Percentiles rank a stretch among this genome's conserved stretches.
phyloP scores from a whole-genome alignment of 2,797 vertebrate species.

The Coendou prehensilis region DNA sequence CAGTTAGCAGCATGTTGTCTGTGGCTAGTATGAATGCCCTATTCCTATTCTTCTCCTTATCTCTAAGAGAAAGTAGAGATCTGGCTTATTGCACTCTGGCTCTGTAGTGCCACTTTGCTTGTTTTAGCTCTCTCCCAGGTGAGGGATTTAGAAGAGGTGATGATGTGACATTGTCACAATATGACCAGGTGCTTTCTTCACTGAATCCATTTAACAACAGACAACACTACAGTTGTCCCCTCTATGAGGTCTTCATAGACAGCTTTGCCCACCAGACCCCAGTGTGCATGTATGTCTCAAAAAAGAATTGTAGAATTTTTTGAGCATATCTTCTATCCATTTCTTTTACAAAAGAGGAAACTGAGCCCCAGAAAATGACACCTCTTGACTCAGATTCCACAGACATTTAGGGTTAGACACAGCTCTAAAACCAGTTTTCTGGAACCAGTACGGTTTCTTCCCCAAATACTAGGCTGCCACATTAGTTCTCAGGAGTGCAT shows the following conservation, averaged over 20 bases:
- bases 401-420: neutral
- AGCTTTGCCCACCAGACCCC: neutral
- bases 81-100: neutral
- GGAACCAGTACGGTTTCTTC: neutral
- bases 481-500: constrained; percentile 43
- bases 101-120: neutral
- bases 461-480: neutral
- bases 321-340: neutral
- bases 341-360: constrained; percentile 13
- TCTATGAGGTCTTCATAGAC: neutral
- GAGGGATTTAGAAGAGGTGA: constrained; percentile 9
- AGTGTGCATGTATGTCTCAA: neutral
- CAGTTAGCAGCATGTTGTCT: neutral
- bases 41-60: neutral
- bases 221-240: neutral
- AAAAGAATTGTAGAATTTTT: constrained; percentile 23
- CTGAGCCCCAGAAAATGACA: neutral
- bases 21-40: neutral
- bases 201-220: neutral
- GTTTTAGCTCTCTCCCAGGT: neutral
- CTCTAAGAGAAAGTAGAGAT: constrained; percentile 17
- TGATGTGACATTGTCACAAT: neutral
- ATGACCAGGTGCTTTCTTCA: neutral
- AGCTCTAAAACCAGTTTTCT: neutral
- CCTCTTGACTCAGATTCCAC: neutral